Conservation (phyloP, 2,888 invertebrate genomes). For the Anaspis maculata region DNA sequence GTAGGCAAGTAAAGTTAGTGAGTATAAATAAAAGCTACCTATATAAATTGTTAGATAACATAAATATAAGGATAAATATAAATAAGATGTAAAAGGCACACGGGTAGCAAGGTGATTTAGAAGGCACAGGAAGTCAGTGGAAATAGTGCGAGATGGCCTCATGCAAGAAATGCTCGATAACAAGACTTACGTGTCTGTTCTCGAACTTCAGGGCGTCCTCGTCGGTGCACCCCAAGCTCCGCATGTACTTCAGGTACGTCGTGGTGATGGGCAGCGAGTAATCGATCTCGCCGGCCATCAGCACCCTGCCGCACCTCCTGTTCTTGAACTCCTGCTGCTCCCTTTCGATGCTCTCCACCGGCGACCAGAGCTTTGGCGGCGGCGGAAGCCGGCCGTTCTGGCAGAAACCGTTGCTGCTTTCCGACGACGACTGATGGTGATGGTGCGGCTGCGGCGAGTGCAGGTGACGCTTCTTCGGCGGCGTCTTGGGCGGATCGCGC, state of each 20-base stretch:
- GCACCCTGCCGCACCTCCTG: slow-evolving; percentile 28
- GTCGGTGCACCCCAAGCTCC: slow-evolving; percentile 59
- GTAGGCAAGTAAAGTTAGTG: no score
- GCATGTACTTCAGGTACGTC: slow-evolving; percentile 78
- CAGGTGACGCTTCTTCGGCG: slow-evolving; percentile 41
- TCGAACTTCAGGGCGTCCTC: slow-evolving; percentile 53
- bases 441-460: slow-evolving; percentile 16
- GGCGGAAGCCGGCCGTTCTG: no score
- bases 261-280: slow-evolving; percentile 85
- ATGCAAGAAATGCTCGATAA: slow-evolving; percentile 38
- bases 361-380: slow-evolving; percentile 55
- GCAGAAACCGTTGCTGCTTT: no score
- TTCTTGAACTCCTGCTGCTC: slow-evolving; percentile 37
- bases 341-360: slow-evolving; percentile 40
- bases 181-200: slow-evolving; percentile 49
- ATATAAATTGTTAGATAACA: slow-evolving; percentile 1
- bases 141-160: slow-evolving; percentile 37
- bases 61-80: slow-evolving; percentile 1
- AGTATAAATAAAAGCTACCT: no score
- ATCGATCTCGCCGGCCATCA: slow-evolving; percentile 53
- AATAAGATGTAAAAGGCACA: background rate
- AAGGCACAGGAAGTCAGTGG: no score
- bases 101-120: no score
- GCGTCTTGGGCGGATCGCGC: slow-evolving; percentile 50
- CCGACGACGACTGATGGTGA: no score